Conservation (phyloP, 2,113 vertebrate species). For the Chaenocephalus aceratus region DNA sequence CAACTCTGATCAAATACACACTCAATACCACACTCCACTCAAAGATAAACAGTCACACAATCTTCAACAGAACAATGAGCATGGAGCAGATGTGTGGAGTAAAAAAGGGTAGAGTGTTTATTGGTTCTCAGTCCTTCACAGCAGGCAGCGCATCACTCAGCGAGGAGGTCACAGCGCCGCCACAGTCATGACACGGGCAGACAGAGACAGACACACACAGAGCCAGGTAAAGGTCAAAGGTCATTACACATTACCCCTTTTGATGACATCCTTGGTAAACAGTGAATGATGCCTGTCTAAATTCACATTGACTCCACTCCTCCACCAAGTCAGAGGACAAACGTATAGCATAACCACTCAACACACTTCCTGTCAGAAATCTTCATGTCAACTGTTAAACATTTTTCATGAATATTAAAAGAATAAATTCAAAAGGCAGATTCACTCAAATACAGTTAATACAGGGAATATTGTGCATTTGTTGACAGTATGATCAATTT, state of each 20-base stretch:
- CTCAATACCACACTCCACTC: slow-evolving; percentile 45
- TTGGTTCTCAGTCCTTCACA: slow-evolving; percentile 78
- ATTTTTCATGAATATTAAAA: slow-evolving; percentile 29
- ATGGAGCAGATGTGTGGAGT: slow-evolving; percentile 63
- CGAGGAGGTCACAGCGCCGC: slow-evolving; percentile 89
- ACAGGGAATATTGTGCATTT: slow-evolving; percentile 61
- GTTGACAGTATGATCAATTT: slow-evolving; percentile 42
- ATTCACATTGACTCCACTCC: slow-evolving; percentile 48
- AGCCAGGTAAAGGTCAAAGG: slow-evolving; percentile 50
- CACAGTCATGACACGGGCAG: slow-evolving; percentile 48
- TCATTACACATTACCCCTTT: slow-evolving; percentile 31
- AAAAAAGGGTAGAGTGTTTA: slow-evolving; percentile 84
- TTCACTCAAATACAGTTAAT: slow-evolving; percentile 38
- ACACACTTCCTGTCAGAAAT: slow-evolving; percentile 35
- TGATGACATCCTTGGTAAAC: slow-evolving; percentile 55
- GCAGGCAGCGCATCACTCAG: slow-evolving; percentile 88
- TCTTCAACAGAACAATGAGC: slow-evolving; percentile 29
- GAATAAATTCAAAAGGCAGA: slow-evolving; percentile 31
- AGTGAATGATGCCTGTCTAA: slow-evolving; percentile 52
- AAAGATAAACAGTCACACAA: slow-evolving; percentile 26
- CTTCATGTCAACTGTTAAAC: slow-evolving; percentile 37
- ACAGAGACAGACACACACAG: slow-evolving; percentile 43
- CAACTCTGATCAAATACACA: slow-evolving; percentile 5
- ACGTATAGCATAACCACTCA: slow-evolving; percentile 10
- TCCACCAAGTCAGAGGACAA: slow-evolving; percentile 26